Evolutionary conservation across 2,113 vertebrate genomes (phyloP), one percentile per base, ranked within the genome.

Genomic region (Columba janthina): DNA sequence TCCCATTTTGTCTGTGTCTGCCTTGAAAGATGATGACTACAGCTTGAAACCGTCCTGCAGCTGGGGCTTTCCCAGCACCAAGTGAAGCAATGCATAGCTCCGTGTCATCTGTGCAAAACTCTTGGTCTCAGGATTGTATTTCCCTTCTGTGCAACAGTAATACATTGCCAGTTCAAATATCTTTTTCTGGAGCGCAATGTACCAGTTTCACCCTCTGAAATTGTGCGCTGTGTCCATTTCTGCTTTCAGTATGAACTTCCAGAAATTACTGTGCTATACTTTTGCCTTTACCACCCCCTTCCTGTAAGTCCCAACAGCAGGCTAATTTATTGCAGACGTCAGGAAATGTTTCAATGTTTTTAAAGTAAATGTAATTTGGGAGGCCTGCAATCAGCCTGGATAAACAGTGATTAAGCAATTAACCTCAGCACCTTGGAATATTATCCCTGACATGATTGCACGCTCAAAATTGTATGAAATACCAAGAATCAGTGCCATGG

Each of bases 371-470:
- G 51, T 74, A 70, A 77, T 94, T 78, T 94, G 74, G 44, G 76
- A 95, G 65, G 65, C 12, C 54, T 87, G 66, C 73, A 94, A 9
- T 95, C 73, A 82, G 21, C 61, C 88, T 94, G 46, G 19, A 75
- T 90, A 89, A 94, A 93, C 65, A 95, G 24, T 70, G 92, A 44
- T 92, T 73, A 75, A 81, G 32, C 73, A 82, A 44, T 91, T 88
- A 93, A 78, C 73, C 61, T 78, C 48, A 72, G 50, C 20, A 61
- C 57, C 50, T 21, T 60, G 48, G 7, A 81, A 34, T 88, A 78
- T 53, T 91, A 53, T 36, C 65, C 73, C 42, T 73, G 76, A n/a
- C 38, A 38, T 48, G 51, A 80, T 1, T 67, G 51, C 58, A 70
- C 11, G 10, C 20, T 77, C 72, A 42, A 16, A 67, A 72, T 8